Conservation (phyloP, 2,888 invertebrate genomes). For the Portevinia maculata region DNA sequence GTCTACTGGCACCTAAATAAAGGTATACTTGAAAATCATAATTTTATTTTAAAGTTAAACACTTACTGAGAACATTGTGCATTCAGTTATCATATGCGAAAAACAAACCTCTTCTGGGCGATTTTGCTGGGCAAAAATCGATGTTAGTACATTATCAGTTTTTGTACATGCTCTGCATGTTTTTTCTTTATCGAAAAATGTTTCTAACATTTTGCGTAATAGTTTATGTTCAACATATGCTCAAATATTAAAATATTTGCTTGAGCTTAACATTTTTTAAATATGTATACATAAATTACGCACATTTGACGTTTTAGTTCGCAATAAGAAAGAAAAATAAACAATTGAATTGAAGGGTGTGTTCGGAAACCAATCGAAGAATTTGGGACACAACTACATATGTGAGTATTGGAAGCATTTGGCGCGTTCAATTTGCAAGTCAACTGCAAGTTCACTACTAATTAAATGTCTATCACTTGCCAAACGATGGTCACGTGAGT, state of each 20-base stretch:
- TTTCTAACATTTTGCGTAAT: conserved; percentile 39
- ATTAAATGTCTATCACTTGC: too few relatives aligned
- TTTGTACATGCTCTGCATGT: conserved; percentile 63
- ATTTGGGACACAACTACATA: too few relatives aligned
- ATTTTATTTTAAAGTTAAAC: neutral
- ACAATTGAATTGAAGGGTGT: too few relatives aligned
- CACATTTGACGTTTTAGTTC: conserved; percentile 16
- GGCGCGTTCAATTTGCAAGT: too few relatives aligned
- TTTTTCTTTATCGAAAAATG: conserved; percentile 30
- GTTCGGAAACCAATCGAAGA: too few relatives aligned
- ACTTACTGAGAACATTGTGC: conserved; percentile 75
- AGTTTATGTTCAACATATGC: neutral
- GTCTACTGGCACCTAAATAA: conserved; percentile 80
- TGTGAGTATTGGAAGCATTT: too few relatives aligned
- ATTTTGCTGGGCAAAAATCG: conserved; percentile 75
- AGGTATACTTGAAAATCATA: neutral
- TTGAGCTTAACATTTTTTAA: conserved; percentile 4
- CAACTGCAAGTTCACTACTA: too few relatives aligned
- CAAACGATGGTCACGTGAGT: too few relatives aligned
- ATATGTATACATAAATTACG: conserved; percentile 9
- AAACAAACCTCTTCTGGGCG: conserved; percentile 67
- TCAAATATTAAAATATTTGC: conserved; percentile 1
- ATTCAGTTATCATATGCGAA: conserved; percentile 77
- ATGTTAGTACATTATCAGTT: conserved; percentile 65
- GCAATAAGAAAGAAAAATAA: too few relatives aligned